Evolutionary conservation across 2,888 invertebrate genomes (phyloP).

Genomic region (Hypomecis punctinalis): DNA sequence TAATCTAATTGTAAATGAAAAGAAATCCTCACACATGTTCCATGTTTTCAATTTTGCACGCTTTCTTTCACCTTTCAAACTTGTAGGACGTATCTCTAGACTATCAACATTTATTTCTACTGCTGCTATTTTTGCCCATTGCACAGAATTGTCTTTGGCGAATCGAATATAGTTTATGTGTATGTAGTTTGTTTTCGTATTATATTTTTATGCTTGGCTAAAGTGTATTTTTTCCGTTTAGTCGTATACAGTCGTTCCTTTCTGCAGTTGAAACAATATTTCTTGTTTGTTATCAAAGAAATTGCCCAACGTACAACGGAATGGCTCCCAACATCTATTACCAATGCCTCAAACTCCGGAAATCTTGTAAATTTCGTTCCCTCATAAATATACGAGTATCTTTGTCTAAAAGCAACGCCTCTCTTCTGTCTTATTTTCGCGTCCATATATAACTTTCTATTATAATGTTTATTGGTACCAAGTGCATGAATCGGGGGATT

Average conservation of each 20-base stretch:
- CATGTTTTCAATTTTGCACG: conserved; percentile 34
- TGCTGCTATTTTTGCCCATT: not conserved
- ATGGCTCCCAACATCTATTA: not conserved
- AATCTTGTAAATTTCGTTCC: conserved; percentile 6
- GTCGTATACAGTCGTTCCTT: too few relatives aligned
- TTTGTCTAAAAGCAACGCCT: conserved; percentile 2
- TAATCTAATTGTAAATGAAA: conserved; percentile 36
- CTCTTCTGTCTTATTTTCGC: conserved; percentile 13
- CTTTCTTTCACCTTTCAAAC: conserved; percentile 27
- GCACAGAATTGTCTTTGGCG: not conserved
- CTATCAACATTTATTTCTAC: not conserved
- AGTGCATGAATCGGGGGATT: conserved; percentile 60
- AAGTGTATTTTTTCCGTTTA: too few relatives aligned
- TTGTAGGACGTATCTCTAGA: conserved; percentile 6
- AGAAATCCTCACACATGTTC: conserved; percentile 34
- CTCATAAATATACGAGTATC: conserved; percentile 3
- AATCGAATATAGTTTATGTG: not conserved
- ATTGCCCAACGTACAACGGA: not conserved
- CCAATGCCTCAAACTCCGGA: not conserved
- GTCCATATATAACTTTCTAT: conserved; percentile 1
- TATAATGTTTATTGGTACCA: conserved; percentile 8
- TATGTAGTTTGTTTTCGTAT: not conserved
- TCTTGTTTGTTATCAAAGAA: too few relatives aligned
- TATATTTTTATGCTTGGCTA: too few relatives aligned
- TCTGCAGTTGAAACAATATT: too few relatives aligned